Evolutionary conservation across 2,797 vertebrate genomes (phyloP).

Genomic region (Nannoperca obscura): DNA sequence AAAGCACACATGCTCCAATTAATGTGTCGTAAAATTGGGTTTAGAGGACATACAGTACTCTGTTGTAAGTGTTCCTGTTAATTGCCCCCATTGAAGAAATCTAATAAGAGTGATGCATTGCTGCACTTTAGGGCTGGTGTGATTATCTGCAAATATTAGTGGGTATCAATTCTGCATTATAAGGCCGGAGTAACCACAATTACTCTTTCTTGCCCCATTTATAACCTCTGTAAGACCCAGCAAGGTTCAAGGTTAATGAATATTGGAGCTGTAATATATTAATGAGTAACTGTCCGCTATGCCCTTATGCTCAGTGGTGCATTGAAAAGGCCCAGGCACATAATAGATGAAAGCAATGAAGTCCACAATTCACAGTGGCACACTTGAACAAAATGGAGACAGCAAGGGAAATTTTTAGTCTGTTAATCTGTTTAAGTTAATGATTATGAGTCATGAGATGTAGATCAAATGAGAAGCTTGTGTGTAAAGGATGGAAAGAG

Average conservation of each 20-base stretch:
- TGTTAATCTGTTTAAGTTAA: constrained; percentile 68
- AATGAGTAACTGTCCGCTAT: constrained; percentile 76
- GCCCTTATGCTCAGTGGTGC: constrained; percentile 58
- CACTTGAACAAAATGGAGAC: constrained; percentile 40
- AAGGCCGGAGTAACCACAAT: constrained; percentile 2
- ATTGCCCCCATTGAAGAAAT: constrained; percentile 24
- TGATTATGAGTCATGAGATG: constrained; percentile 62
- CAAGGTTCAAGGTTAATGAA: constrained; percentile 80
- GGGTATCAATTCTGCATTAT: constrained; percentile 35
- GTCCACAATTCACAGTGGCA: constrained; percentile 41
- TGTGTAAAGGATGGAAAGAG: constrained; percentile 26
- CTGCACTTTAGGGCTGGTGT: not conserved
- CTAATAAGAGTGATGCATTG: constrained; percentile 21
- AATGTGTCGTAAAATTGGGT: constrained; percentile 29
- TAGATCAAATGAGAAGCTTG: constrained; percentile 46
- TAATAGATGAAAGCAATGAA: constrained; percentile 47
- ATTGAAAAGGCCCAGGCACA: constrained; percentile 34
- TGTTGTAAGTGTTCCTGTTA: constrained; percentile 15
- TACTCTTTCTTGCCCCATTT: constrained; percentile 10
- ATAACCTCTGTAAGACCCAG: constrained; percentile 47
- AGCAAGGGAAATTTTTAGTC: constrained; percentile 50
- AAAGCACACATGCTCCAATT: constrained; percentile 11
- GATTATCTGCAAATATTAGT: constrained; percentile 15
- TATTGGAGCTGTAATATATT: constrained; percentile 62
- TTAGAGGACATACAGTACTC: constrained; percentile 24